Base-by-base conservation (phyloP, 2,888 invertebrate genomes). In the Oscheius sp. region DNA sequence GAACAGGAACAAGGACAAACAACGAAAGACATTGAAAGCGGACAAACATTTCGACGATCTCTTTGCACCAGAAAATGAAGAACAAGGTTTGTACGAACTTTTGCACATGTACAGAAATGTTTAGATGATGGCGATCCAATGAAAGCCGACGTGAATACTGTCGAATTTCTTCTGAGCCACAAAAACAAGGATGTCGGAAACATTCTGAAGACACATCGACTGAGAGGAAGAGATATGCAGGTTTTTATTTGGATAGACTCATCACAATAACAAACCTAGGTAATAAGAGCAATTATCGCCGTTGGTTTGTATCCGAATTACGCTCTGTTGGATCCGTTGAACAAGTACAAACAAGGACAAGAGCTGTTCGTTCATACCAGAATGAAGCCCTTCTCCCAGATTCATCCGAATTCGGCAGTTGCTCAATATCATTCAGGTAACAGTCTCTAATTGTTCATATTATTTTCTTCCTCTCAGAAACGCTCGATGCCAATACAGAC, bases 301-400 rank as follows among this genome's bases (percentile, higher is more conserved):
- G 94, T 95, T 90, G 96, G 97, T 0, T 91, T 99, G 70, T 98
- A 97, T 90, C 98, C 98, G 0, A 96, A 98, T 91, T 92, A 96
- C 74, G 95, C 96, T 0, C 93, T 96, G n/a, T 93, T 95, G 0
- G 98, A 99, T 90, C 95, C 95, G 86, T 94, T 94, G 86, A 98
- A 98, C 90, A 93, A 94, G 85, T 95, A 94, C 87, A 95, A 96
- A 92, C 81, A 82, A 72, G 86, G 86, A n/a, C 83, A 86, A 59
- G 87, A 88, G 35, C 80, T 86, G 74, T 87, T 83, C 73, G 82
- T 82, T 5, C 87, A 87, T 79, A 83, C 85, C 11, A 76, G 84
- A 7, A 65, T 82, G 35, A 86, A 87, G 74, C 85, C 86, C 21
- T 87, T 84, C 75, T 74, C 79, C 2, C 81, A 82, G 33, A 76